Evolutionary conservation across 2,888 invertebrate genomes (phyloP).

Genomic region (Aleiodes leptofemur): DNA sequence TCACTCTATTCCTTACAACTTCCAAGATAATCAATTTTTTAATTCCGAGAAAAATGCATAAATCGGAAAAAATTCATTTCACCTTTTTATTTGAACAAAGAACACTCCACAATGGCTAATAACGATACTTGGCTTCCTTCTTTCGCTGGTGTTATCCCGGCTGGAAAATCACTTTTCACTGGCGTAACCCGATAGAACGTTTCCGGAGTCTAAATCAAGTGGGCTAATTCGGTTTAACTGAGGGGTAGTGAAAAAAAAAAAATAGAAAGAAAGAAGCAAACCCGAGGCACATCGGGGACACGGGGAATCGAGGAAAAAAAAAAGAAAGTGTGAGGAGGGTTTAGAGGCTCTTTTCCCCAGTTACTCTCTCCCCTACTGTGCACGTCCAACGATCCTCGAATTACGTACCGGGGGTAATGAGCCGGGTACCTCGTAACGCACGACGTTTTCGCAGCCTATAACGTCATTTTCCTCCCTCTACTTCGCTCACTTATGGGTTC

Average conservation of each 20-base stretch:
- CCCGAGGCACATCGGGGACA: constrained; percentile 12
- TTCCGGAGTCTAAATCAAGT: constrained; percentile 63
- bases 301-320: constrained; percentile 25
- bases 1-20: not conserved
- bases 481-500: constrained; percentile 16
- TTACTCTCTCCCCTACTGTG: constrained; percentile 42
- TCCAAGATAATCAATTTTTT: constrained; percentile 4
- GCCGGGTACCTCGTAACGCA: constrained; percentile 62
- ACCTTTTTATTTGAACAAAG: constrained; percentile 32
- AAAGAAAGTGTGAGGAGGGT: constrained; percentile 35
- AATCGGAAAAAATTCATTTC: constrained; percentile 45
- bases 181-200: constrained; percentile 62
- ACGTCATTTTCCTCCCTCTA: constrained; percentile 37
- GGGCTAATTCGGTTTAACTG: constrained; percentile 66
- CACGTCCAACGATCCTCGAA: constrained; percentile 59
- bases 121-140: constrained; percentile 20
- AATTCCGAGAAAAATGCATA: constrained; percentile 40
- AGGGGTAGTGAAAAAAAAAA: constrained; percentile 59
- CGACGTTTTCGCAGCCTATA: constrained; percentile 55
- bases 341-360: constrained; percentile 40
- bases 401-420: constrained; percentile 66
- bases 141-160: constrained; percentile 4
- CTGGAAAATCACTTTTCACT: constrained; percentile 57
- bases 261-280: constrained; percentile 46
- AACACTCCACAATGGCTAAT: constrained; percentile 37